Base-by-base conservation (phyloP, 2,797 vertebrate genomes). In the Centroberyx gerrardi region DNA sequence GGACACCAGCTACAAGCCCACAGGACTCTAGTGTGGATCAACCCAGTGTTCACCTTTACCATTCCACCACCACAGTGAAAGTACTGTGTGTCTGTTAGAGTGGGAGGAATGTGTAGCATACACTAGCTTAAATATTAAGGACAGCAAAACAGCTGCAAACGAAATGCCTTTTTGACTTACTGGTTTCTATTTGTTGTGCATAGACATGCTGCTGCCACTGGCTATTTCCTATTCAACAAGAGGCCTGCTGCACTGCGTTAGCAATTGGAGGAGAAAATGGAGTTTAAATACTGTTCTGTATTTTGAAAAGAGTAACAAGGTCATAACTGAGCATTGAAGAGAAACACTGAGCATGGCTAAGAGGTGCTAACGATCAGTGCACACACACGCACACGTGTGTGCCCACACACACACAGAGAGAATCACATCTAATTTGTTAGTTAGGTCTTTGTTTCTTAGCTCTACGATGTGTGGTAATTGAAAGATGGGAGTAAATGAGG, bases 251-350 rank as follows among this genome's bases (percentile, higher is more conserved):
- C 60, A 60, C 22, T 22, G 53, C 51, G 58, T 58, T 55, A 63
- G 55, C 4, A 79, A 8, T 5, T 54, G 9, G 8, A 55, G 28
- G 42, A 76, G 58, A 53, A 61, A 73, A 74, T 13, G 3, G 5
- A 52, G 40, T 74, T 80, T 49, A 62, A 76, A 78, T 13, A 69
- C 40, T 12, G 56, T 68, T 72, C 48, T 67, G 3, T 55, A 44
- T 69, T 72, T 68, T 52, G 54, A 72, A 53, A 38, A 22, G 14
- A 52, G 59, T 13, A 28, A 70, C 15, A 56, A 51, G 29, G 66
- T 76, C 53, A 80, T 62, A 68, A 48, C 29, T 82, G 74, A 72
- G 72, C 66, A 83, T 67, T 77, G 68, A n/a, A 74, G 33, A 29
- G 46, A 66, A 53, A 54, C 29, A 68, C 28, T 38, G 36, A 71